phyloP scores from a whole-genome alignment of 2,113 vertebrate species.

The Fregetta grallaria region DNA sequence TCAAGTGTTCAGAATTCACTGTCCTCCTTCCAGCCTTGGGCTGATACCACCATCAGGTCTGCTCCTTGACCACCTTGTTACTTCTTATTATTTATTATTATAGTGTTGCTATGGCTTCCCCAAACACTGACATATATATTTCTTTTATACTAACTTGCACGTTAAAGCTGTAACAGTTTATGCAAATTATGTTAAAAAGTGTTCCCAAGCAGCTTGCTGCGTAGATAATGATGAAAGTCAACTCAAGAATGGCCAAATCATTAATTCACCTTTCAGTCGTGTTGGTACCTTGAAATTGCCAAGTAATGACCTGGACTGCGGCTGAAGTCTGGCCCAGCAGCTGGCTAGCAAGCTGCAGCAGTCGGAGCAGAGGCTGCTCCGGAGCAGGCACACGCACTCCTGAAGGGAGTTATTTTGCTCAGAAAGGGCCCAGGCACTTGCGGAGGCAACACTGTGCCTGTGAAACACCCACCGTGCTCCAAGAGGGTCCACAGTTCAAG shows the following conservation, averaged over 20 bases:
- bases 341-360: neutral
- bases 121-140: neutral
- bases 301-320: neutral
- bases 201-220: neutral
- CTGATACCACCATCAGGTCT: neutral
- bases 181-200: neutral
- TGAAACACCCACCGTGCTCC: neutral
- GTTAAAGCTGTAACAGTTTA: neutral
- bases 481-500: neutral
- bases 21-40: neutral
- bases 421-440: neutral
- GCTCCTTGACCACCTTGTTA: neutral
- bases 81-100: neutral
- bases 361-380: neutral
- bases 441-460: neutral
- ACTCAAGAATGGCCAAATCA: neutral
- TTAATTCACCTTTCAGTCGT: neutral
- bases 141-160: neutral
- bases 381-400: rapidly evolving
- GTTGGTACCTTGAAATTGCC: neutral
- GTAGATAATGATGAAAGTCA: neutral
- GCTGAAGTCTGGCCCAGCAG: neutral
- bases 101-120: neutral
- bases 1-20: neutral
- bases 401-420: rapidly evolving